Percentiles rank a stretch among this genome's conserved stretches.
Conservation (phyloP, 2,797 vertebrate species). For the Liasis olivaceus region DNA sequence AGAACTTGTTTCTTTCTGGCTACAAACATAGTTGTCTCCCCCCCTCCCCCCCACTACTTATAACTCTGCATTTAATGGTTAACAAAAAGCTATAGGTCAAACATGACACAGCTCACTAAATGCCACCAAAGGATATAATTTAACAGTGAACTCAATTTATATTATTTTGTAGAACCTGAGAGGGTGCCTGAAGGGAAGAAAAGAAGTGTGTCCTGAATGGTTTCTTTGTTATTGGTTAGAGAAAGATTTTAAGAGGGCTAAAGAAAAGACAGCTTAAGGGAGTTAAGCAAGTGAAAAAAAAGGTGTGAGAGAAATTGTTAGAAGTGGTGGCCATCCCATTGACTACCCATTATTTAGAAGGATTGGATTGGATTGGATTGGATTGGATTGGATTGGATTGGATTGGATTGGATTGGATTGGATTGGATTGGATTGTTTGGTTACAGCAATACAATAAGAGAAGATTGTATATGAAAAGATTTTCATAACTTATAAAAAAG, state of each 20-base stretch:
- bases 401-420: too few species aligned
- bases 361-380: too few species aligned
- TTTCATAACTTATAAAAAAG: background rate
- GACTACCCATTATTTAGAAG: background rate
- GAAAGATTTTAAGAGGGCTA: background rate
- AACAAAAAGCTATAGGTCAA: background rate
- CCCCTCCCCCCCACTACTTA: background rate
- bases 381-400: too few species aligned
- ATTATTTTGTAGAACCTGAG: background rate
- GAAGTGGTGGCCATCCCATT: background rate
- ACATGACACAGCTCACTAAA: background rate
- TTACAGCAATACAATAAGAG: background rate
- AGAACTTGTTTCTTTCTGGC: background rate
- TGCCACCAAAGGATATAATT: background rate
- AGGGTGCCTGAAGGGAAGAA: background rate
- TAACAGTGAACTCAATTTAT: background rate
- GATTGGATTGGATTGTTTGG: background rate
- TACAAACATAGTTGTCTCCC: background rate
- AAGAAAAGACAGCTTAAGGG: background rate
- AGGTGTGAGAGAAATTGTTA: background rate
- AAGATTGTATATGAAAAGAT: background rate
- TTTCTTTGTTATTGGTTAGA: background rate
- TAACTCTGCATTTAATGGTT: background rate
- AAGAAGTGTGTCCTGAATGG: background rate
- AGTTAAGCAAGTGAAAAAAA: background rate